Percentiles rank a stretch among this genome's conserved stretches.
These are phyloP conservation scores for Poeciliopsis paucimaculata DNA, from an alignment of 2,797 vertebrate genomes.

Conservation along the genomic window DNA sequence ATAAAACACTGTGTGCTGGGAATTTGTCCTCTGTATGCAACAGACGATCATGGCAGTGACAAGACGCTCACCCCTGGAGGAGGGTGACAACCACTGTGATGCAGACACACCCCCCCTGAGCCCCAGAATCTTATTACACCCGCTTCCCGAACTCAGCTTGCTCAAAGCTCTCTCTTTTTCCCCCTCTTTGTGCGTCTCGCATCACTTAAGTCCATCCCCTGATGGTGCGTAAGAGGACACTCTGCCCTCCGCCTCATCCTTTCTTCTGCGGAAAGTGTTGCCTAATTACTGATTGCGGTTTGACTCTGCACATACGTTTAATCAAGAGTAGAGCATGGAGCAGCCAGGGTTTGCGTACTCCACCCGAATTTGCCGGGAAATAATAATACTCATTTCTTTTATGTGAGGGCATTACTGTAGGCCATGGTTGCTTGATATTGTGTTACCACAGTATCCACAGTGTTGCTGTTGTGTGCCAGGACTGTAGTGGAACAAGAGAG, in stretches of 20 bases:
- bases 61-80: conserved; percentile 28
- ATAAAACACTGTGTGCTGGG: conserved; percentile 4
- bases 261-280: conserved; percentile 50
- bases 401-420: not conserved
- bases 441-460: conserved; percentile 25
- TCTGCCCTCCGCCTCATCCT: conserved; percentile 33
- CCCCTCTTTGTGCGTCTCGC: conserved; percentile 27
- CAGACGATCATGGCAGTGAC: conserved; percentile 27
- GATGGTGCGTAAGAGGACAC: conserved; percentile 53
- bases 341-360: conserved; percentile 1
- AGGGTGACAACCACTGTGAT: conserved; percentile 23
- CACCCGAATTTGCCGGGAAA: conserved; percentile 28
- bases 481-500: conserved; percentile 58
- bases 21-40: conserved; percentile 25
- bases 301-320: conserved; percentile 44
- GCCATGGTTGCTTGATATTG: conserved; percentile 28
- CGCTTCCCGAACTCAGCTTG: not conserved
- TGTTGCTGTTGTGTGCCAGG: conserved; percentile 41
- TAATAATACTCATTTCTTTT: not conserved
- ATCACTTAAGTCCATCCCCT: conserved; percentile 17
- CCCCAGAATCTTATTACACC: conserved; percentile 25
- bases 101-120: not conserved
- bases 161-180: conserved; percentile 31
- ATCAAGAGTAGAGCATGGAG: conserved; percentile 43
- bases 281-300: conserved; percentile 50